Base-by-base conservation (phyloP, 2,797 vertebrate species). In the Cirrhinus mrigala region DNA sequence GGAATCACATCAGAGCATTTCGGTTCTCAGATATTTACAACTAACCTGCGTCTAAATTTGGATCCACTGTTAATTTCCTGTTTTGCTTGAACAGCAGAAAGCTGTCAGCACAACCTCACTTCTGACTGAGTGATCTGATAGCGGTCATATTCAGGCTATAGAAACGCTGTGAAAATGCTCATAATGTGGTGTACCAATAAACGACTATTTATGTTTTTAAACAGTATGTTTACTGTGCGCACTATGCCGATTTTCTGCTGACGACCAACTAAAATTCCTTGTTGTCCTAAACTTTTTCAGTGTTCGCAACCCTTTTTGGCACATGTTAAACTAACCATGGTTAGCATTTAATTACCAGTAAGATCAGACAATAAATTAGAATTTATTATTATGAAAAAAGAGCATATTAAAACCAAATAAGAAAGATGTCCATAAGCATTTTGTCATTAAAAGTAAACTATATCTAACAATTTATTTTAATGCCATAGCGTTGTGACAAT, bases 41-140 rank as follows among this genome's bases (percentile, higher is more conserved):
- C 24, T 33, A 46, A 33, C 60, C 12, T 62, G 40, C 69, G 62
- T 82, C 69, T 82, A 33, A 62, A 50, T 74, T 33, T 62, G 37
- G 69, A 62, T 54, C 1, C 70, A 9, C 6, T 73, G 37, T 48
- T 62, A n/a, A 83, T 76, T 83, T 83, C 82, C 82, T 83, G 62
- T 68, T 69, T 66, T 81, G 44, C 60, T 56, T 56, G 20, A 56
- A 56, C 20, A 22, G 54, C 8, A 66, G 62, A 81, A 69, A 69
- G 1, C 24, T 66, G 71, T 62, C 81, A 48, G 69, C 69, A 62
- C 54, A 24, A 58, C 52, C 68, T 82, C 24, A 82, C 54, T 62
- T 82, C 16, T 48, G 54, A 27, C 16, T 48, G 54, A 27, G 40
- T 74, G 68, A 73, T 48, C 54, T 27, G 54, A 82, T 58, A 14